phyloP scores from a whole-genome alignment of 2,888 invertebrate genomes.

The Homarus gammarus region DNA sequence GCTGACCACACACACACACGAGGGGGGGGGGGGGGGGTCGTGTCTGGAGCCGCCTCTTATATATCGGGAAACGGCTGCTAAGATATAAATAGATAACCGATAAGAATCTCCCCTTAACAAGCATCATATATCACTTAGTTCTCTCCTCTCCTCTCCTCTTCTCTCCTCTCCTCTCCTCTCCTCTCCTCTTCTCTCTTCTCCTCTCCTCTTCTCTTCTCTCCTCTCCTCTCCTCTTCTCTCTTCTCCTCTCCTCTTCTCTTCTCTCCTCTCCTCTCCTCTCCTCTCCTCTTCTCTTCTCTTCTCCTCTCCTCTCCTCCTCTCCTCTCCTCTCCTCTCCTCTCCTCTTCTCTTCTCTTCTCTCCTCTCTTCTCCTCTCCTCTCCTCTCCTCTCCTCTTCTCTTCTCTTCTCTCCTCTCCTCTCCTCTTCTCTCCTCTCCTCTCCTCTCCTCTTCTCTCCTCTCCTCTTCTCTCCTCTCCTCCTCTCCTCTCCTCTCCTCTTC shows the following conservation, averaged over 20 bases:
- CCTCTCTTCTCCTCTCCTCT: not conserved
- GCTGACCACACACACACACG: no score
- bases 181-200: not conserved
- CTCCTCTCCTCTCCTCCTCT: not conserved
- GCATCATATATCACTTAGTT: no score
- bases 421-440: not conserved
- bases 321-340: not conserved
- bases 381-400: not conserved
- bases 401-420: not conserved
- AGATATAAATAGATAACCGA: no score
- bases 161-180: not conserved
- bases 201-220: not conserved
- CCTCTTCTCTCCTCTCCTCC: not conserved
- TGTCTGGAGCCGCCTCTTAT: no score
- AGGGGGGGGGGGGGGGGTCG: no score
- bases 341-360: not conserved
- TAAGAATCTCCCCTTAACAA: no score
- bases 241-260: not conserved
- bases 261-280: not conserved
- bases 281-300: not conserved
- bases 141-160: not conserved
- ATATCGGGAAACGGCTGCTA: no score
- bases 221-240: not conserved
- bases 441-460: not conserved
- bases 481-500: not conserved